Evolutionary conservation across 2,888 invertebrate species (phyloP), one percentile per base, ranked within the genome.

Genomic region (Calliphora vomitoria): DNA sequence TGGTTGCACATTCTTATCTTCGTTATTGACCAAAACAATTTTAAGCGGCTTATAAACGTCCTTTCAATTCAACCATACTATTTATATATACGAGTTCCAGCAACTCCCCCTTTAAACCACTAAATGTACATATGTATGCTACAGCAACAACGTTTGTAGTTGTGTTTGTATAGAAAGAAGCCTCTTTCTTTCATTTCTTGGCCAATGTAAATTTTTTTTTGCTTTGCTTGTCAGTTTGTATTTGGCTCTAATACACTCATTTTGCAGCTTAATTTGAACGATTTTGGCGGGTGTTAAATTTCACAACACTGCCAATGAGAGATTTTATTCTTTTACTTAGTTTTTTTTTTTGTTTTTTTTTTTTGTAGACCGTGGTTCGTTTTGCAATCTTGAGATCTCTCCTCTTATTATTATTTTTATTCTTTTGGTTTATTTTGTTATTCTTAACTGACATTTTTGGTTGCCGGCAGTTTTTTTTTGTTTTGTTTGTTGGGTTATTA

Each of bases 241-340:
- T 88, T 80, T 76, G 82, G 74, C 82, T 82, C 81, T 89, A 89
- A 89, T 88, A 88, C 74, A 89, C 89, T 88, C 86, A 88, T 87
- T 89, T 88, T 86, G 88, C 84, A 82, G 88, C 86, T 89, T 89
- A 88, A 89, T 89, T 89, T 89, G 87, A 88, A 80, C 82, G 72
- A 20, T 88, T 86, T 87, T 88, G 86, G 88, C 85, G 85, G 82
- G 88, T 89, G 86, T 87, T 87, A 85, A 85, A 83, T 86, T 86
- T 85, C 85, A 81, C 62, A 81, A 81, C 47, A 69, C n/a, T 20
- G 58, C 72, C 84, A 84, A 41, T 55, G 47, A 79, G 15, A 79
- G 68, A 44, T 75, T 82, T 75, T 74, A 31, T 72, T 81, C 31
- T 41, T 72, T 60, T 58, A 58, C 58, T 31, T 31, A 5, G 31